phyloP scores from a whole-genome alignment of 2,113 vertebrate species.

The Ancistrus triradiatus region DNA sequence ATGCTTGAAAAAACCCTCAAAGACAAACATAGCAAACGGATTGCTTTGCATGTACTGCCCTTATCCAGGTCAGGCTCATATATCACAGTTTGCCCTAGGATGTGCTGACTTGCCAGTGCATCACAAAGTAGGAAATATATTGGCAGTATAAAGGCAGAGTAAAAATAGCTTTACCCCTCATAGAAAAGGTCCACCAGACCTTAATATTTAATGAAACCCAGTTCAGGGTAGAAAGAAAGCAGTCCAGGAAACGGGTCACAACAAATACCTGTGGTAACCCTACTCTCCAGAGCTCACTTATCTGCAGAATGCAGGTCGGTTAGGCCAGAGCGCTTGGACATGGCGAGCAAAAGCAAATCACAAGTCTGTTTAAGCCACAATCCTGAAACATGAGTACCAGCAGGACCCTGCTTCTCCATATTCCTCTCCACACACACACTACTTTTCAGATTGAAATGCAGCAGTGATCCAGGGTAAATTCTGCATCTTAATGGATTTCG shows the following conservation, averaged over 20 bases:
- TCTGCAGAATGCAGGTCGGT: not conserved
- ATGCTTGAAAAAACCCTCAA: too few relatives aligned
- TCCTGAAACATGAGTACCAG: not conserved
- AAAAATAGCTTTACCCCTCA: conserved; percentile 19
- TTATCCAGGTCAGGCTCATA: conserved; percentile 6
- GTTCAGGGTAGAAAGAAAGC: not conserved
- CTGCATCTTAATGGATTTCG: too few relatives aligned
- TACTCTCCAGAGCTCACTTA: not conserved
- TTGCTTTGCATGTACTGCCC: too few relatives aligned
- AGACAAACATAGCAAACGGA: too few relatives aligned
- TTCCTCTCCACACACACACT: not conserved
- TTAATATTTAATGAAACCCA: not conserved
- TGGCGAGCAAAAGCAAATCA: not conserved
- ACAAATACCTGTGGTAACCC: not conserved
- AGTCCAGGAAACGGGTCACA: not conserved
- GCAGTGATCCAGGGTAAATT: too few relatives aligned
- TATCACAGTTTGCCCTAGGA: conserved; percentile 3
- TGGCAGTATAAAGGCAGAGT: conserved; percentile 18
- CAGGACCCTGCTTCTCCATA: not conserved
- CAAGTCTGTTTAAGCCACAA: not conserved
- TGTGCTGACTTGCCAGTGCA: not conserved
- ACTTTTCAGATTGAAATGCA: too few relatives aligned
- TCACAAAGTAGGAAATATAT: conserved; percentile 28
- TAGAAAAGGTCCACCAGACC: not conserved
- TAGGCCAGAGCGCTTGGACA: not conserved